phyloP scores from a whole-genome alignment of 2,113 vertebrate genomes.

The Mastomys coucha region DNA sequence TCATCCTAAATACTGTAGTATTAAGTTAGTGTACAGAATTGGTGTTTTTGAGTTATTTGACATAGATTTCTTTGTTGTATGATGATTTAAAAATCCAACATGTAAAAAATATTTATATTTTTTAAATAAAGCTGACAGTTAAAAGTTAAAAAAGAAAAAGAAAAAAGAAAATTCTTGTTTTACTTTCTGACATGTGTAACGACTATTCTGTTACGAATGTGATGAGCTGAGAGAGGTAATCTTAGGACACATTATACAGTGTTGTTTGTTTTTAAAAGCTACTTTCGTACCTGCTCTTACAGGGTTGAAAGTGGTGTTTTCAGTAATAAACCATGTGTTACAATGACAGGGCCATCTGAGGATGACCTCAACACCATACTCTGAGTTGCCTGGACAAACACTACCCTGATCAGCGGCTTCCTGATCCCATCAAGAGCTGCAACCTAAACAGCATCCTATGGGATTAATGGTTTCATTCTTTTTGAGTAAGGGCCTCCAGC shows the following conservation, averaged over 20 bases:
- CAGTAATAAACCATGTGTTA: background rate
- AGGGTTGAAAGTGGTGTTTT: constrained; percentile 15
- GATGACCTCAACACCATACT: background rate
- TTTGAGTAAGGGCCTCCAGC: background rate
- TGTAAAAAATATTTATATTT: too few species aligned
- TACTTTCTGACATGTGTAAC: constrained; percentile 18
- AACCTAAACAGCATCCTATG: background rate
- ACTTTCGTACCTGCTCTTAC: background rate
- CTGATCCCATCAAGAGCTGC: background rate
- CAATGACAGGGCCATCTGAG: background rate
- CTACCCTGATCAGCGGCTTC: background rate
- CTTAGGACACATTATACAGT: background rate
- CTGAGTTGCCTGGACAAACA: background rate
- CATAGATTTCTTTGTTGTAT: too few species aligned
- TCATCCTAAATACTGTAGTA: too few species aligned
- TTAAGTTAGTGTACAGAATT: too few species aligned
- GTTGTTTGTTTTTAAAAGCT: background rate
- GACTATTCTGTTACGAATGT: constrained; percentile 18
- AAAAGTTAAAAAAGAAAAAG: too few species aligned
- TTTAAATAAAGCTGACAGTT: too few species aligned
- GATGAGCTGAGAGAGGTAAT: constrained; percentile 4
- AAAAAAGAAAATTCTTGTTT: too few species aligned
- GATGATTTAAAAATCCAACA: too few species aligned
- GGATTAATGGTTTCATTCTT: background rate
- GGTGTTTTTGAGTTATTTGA: too few species aligned